Percentiles rank a stretch among this genome's conserved stretches.
These are phyloP conservation scores for Characodon lateralis DNA, from an alignment of 2,797 vertebrate genomes.

Conservation along the genomic window DNA sequence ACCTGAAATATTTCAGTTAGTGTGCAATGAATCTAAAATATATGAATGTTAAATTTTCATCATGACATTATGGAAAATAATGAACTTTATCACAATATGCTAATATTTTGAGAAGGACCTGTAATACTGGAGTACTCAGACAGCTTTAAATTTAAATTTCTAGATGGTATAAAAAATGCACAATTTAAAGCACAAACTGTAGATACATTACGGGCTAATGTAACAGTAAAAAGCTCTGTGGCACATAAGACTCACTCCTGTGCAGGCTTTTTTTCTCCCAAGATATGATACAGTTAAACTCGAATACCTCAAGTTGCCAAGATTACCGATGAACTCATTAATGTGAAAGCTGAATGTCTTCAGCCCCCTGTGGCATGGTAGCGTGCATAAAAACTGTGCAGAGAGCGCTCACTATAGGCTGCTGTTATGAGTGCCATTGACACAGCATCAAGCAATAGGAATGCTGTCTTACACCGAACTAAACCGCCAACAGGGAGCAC, in stretches of 20 bases:
- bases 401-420: slow-evolving; percentile 34
- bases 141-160: slow-evolving; percentile 14
- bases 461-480: slow-evolving; percentile 30
- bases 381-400: slow-evolving; percentile 34
- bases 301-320: slow-evolving; percentile 38
- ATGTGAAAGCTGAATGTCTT: slow-evolving; percentile 18
- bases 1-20: no score
- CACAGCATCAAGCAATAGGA: slow-evolving; percentile 29
- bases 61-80: no score
- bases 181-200: slow-evolving; percentile 8
- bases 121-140: neutral
- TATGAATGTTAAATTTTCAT: no score
- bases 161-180: neutral
- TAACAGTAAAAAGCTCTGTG: slow-evolving; percentile 19
- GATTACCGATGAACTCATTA: slow-evolving; percentile 35
- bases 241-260: slow-evolving; percentile 12
- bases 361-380: slow-evolving; percentile 15
- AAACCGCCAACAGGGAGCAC: slow-evolving; percentile 32
- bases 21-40: no score
- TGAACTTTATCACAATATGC: no score
- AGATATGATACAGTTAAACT: slow-evolving; percentile 29
- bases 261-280: neutral
- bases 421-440: slow-evolving; percentile 35
- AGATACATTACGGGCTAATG: slow-evolving; percentile 20
- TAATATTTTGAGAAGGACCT: no score